phyloP scores from a whole-genome alignment of 2,888 invertebrate genomes.

The Agrotis ipsilon region DNA sequence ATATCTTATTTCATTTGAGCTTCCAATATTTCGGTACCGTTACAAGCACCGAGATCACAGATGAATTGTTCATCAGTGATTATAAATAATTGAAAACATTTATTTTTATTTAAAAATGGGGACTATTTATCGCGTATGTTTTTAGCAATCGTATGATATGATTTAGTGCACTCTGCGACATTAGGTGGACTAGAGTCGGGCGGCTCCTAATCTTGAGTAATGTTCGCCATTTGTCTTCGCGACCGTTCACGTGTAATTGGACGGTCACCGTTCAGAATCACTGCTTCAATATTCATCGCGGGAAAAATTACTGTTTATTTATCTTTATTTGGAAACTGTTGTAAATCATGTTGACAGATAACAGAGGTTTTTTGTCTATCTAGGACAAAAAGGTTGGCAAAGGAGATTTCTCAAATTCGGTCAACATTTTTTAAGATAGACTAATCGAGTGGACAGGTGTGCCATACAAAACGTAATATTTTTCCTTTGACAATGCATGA shows the following conservation, averaged over 20 bases:
- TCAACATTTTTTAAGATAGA: not conserved
- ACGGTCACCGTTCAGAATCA: constrained; percentile 74
- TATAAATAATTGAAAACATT: too few species aligned
- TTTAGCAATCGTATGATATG: constrained; percentile 65
- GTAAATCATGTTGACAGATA: constrained; percentile 6
- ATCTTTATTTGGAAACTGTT: constrained; percentile 29
- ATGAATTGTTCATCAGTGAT: too few species aligned
- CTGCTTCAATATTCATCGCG: constrained; percentile 63
- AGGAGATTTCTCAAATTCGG: not conserved
- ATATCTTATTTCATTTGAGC: too few species aligned
- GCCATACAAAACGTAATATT: too few species aligned
- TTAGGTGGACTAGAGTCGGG: constrained; percentile 68
- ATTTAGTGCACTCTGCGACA: constrained; percentile 70
- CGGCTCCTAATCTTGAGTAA: constrained; percentile 83
- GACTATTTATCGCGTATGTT: constrained; percentile 38
- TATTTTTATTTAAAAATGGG: not conserved
- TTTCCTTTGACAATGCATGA: too few species aligned
- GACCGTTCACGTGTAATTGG: constrained; percentile 79
- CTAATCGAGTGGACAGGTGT: not conserved
- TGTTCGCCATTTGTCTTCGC: constrained; percentile 79
- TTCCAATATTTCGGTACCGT: too few species aligned
- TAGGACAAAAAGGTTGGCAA: not conserved
- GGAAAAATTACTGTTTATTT: constrained; percentile 55
- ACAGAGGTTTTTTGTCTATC: not conserved
- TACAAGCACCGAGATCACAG: too few species aligned